Conservation (phyloP, 2,113 vertebrate species). For the Phycodurus eques region DNA sequence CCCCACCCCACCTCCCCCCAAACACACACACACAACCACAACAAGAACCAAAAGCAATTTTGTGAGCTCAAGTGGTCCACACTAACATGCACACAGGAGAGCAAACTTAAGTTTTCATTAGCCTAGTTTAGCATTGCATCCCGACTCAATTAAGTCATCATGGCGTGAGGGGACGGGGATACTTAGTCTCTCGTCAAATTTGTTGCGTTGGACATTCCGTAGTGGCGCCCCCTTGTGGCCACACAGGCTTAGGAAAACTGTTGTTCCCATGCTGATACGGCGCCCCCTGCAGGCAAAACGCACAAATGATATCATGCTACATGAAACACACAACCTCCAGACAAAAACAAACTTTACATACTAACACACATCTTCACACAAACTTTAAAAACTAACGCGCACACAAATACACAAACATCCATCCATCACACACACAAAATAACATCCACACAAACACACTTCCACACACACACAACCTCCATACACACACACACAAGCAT, state of each 20-base stretch:
- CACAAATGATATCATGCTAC: slow-evolving; percentile 58
- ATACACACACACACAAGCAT: background rate
- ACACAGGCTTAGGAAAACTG: background rate
- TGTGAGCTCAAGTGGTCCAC: background rate
- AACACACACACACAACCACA: background rate
- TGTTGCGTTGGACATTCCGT: background rate
- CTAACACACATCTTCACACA: background rate
- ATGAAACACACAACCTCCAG: slow-evolving; percentile 16
- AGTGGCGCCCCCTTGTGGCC: background rate
- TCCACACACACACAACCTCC: background rate
- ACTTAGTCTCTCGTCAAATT: background rate
- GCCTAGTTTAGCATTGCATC: background rate
- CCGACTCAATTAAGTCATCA: background rate
- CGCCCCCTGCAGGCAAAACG: slow-evolving; percentile 46
- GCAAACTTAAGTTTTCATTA: background rate
- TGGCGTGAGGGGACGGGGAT: background rate
- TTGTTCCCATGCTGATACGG: slow-evolving; percentile 38
- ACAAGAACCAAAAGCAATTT: background rate
- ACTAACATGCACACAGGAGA: background rate
- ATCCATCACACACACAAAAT: background rate
- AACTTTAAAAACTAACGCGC: background rate
- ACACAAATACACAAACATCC: background rate
- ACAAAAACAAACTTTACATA: background rate
- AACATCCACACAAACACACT: background rate
- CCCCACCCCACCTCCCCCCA: background rate